Evolutionary conservation across 2,888 invertebrate genomes (phyloP).

Genomic region (Eristalis arbustorum): DNA sequence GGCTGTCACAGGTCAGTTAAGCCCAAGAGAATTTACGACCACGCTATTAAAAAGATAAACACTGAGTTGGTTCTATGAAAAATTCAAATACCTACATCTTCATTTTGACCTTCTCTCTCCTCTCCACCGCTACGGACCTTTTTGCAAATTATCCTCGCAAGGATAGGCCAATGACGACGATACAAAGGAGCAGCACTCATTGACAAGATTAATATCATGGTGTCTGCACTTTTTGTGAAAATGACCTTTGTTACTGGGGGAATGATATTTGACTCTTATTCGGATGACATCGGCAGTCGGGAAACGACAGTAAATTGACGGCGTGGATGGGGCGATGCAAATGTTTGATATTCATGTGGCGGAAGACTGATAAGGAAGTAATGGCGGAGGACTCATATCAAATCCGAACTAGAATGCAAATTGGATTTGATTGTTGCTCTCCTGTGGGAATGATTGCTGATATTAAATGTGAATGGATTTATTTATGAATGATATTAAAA

Average conservation of each 20-base stretch:
- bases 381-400: slow-evolving; percentile 7
- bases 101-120: not conserved
- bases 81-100: slow-evolving; percentile 52
- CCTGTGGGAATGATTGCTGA: not conserved
- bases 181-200: slow-evolving; percentile 37
- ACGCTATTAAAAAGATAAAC: slow-evolving; percentile 66
- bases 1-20: slow-evolving; percentile 50
- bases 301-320: slow-evolving; percentile 14
- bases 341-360: slow-evolving; percentile 55
- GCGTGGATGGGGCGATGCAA: slow-evolving; percentile 19
- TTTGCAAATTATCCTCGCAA: slow-evolving; percentile 44
- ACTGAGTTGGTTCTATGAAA: slow-evolving; percentile 32
- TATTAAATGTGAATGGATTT: not conserved
- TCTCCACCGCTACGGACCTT: not conserved
- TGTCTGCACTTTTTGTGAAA: slow-evolving; percentile 50
- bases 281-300: slow-evolving; percentile 20
- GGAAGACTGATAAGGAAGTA: slow-evolving; percentile 47
- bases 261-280: slow-evolving; percentile 9
- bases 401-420: not conserved
- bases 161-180: slow-evolving; percentile 17
- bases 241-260: slow-evolving; percentile 44
- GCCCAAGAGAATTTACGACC: slow-evolving; percentile 57
- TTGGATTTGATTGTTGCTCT: not conserved
- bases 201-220: slow-evolving; percentile 61
- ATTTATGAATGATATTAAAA: not conserved